These are phyloP conservation scores for Himalopsyche kuldschensis DNA, from an alignment of 2,888 invertebrate species.

Conservation along the genomic window DNA sequence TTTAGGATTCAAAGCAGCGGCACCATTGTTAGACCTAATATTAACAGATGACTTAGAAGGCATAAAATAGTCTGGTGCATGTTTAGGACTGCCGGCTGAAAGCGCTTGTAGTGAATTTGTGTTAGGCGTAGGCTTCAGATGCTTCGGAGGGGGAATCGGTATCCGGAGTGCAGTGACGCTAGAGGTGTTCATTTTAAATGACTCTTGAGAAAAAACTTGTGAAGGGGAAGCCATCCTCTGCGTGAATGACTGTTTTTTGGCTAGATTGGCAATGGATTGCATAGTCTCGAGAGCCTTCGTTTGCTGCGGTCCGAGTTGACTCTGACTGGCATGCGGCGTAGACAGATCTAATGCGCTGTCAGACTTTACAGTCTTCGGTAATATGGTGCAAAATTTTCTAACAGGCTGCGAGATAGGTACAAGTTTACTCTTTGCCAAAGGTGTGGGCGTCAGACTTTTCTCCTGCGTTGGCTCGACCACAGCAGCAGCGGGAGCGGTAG, in stretches of 20 bases:
- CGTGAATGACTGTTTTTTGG: conserved; percentile 55
- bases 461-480: conserved; percentile 31
- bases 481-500: conserved; percentile 44
- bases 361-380: conserved; percentile 33
- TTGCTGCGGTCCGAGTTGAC: conserved; percentile 52
- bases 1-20: conserved; percentile 42
- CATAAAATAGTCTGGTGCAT: conserved; percentile 35
- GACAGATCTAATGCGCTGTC: conserved; percentile 56
- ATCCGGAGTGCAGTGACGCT: conserved; percentile 45
- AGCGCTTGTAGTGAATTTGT: conserved; percentile 12
- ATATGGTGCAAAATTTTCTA: conserved; percentile 46
- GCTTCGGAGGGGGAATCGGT: conserved; percentile 48
- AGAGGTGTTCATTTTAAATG: conserved; percentile 40
- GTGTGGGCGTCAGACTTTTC: conserved; percentile 11
- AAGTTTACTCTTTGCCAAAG: conserved; percentile 46
- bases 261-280: conserved; percentile 58
- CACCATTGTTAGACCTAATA: conserved; percentile 10
- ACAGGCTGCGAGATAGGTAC: conserved; percentile 28
- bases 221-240: conserved; percentile 47
- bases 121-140: conserved; percentile 42
- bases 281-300: conserved; percentile 57
- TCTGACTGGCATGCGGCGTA: conserved; percentile 54
- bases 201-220: conserved; percentile 45
- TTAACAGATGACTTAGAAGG: conserved; percentile 19
- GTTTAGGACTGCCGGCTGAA: conserved; percentile 28